These are phyloP conservation scores for Ia io DNA, from an alignment of 2,113 vertebrate genomes.

Conservation along the genomic window DNA sequence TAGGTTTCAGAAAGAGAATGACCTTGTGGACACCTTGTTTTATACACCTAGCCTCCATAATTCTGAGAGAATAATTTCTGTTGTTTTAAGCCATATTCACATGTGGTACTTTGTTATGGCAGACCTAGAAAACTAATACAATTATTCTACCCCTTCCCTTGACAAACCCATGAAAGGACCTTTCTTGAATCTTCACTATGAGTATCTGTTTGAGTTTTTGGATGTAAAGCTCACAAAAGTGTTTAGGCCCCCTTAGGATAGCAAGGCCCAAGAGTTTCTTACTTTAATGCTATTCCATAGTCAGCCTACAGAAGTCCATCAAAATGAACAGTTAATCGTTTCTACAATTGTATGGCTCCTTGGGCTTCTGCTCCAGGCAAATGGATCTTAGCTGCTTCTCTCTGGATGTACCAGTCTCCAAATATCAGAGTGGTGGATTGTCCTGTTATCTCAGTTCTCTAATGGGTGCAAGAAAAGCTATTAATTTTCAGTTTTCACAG, in stretches of 20 bases:
- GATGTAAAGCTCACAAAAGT: not conserved
- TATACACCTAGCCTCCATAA: not conserved
- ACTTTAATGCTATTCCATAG: not conserved
- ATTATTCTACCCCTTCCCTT: not conserved
- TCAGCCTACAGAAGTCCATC: not conserved
- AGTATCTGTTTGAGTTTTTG: not conserved
- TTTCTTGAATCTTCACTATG: not conserved
- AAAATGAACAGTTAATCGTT: not conserved
- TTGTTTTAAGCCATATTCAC: not conserved
- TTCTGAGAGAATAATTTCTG: not conserved
- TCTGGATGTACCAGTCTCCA: not conserved
- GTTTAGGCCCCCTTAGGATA: not conserved
- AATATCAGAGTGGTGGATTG: not conserved
- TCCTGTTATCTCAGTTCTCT: not conserved
- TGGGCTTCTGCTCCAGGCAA: not conserved
- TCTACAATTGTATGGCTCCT: not conserved
- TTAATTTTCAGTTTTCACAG: not conserved
- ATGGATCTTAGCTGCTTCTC: not conserved
- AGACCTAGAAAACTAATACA: not conserved
- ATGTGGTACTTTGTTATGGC: not conserved
- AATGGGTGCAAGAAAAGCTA: not conserved
- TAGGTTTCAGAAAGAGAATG: not conserved
- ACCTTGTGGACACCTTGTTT: not conserved
- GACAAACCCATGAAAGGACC: not conserved
- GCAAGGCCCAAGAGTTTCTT: not conserved